Conservation (phyloP, 2,113 vertebrate species). For the Nerophis lumbriciformis region DNA sequence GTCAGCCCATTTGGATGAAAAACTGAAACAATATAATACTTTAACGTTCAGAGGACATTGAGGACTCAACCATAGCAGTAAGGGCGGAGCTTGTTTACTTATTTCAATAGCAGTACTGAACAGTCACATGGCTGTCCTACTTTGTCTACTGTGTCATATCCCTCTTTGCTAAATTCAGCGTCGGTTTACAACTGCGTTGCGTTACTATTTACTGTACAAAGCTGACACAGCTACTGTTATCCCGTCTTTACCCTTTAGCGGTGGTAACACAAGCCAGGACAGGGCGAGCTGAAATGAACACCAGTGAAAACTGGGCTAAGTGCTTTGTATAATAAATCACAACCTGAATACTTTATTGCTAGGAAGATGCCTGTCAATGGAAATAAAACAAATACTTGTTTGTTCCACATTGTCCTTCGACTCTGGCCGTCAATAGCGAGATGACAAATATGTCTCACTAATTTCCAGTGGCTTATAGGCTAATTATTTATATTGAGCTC, state of each 20-base stretch:
- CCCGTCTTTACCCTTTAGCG: not conserved
- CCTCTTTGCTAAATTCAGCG: too few species aligned
- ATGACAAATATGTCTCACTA: not conserved
- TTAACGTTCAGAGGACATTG: too few species aligned
- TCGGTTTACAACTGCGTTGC: too few species aligned
- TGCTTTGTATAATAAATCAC: not conserved
- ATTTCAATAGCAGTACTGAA: too few species aligned
- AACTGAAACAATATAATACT: too few species aligned
- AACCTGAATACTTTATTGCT: not conserved
- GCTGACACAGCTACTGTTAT: not conserved
- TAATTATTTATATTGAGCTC: not conserved
- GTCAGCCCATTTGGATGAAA: too few species aligned
- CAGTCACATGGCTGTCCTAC: too few species aligned
- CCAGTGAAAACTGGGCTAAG: not conserved
- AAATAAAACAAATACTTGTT: not conserved
- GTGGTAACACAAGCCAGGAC: not conserved
- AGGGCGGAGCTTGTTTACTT: too few species aligned
- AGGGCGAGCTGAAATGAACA: not conserved
- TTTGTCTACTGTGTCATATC: too few species aligned
- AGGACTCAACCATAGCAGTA: too few species aligned
- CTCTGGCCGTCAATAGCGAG: not conserved
- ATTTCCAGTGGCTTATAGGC: not conserved
- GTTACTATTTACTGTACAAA: not conserved
- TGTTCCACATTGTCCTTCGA: not conserved
- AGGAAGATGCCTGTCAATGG: not conserved